phyloP scores from a whole-genome alignment of 2,888 invertebrate species.

The Leptinotarsa haldemani region DNA sequence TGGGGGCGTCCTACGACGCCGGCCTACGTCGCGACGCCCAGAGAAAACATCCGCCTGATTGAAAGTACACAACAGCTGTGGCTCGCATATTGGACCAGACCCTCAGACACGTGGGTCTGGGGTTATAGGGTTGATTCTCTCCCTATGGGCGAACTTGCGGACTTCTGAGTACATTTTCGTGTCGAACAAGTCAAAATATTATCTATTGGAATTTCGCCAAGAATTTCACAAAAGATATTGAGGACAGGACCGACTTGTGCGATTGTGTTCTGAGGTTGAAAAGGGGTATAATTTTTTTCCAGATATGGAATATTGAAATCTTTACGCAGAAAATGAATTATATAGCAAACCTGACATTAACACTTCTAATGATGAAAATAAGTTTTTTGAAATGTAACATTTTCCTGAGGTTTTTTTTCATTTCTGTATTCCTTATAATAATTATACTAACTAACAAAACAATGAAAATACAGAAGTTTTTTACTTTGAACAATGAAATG shows the following conservation, averaged over 20 bases:
- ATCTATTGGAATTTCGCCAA: conserved; percentile 5
- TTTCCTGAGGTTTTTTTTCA: too few species aligned
- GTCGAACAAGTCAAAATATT: conserved; percentile 24
- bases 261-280: background rate
- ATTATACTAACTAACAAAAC: too few species aligned
- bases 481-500: too few species aligned
- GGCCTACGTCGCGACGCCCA: conserved; percentile 37
- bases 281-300: background rate
- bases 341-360: too few species aligned
- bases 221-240: background rate
- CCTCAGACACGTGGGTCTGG: conserved; percentile 21
- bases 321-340: too few species aligned
- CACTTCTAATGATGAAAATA: too few species aligned
- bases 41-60: conserved; percentile 46
- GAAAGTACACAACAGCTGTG: conserved; percentile 53
- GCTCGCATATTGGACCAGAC: conserved; percentile 35
- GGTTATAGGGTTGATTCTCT: background rate
- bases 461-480: too few species aligned
- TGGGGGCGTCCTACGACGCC: conserved; percentile 40
- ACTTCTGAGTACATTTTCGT: conserved; percentile 21
- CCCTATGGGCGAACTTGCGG: conserved; percentile 6
- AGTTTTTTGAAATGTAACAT: too few species aligned
- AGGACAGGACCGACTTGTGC: background rate
- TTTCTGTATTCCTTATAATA: too few species aligned
- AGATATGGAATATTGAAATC: too few species aligned